Evolutionary conservation across 2,797 vertebrate species (phyloP).

Genomic region (Hemibagrus guttatus): DNA sequence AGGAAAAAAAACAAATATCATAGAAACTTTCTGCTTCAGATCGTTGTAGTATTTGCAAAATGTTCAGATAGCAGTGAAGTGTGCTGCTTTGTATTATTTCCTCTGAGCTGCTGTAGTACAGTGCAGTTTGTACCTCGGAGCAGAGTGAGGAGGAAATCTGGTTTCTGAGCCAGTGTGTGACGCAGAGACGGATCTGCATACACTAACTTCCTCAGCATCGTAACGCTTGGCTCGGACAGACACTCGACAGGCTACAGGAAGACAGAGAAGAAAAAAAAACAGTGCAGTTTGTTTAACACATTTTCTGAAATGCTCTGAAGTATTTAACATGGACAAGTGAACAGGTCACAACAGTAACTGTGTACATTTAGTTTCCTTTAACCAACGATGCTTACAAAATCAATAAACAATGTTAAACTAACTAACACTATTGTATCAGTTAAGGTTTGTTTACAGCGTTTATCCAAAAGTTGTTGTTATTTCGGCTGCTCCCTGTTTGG

Average conservation of each 20-base stretch:
- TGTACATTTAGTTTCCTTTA: too few species aligned
- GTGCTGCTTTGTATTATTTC: background rate
- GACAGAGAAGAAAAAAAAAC: background rate
- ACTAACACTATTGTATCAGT: background rate
- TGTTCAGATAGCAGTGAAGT: too few species aligned
- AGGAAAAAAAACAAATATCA: background rate
- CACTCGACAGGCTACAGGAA: constrained; percentile 77
- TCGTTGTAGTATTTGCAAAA: background rate
- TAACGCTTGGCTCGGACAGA: constrained; percentile 80
- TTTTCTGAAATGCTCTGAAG: background rate
- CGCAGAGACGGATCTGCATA: constrained; percentile 83
- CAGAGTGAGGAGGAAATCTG: constrained; percentile 79
- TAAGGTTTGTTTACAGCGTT: background rate
- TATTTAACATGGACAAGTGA: background rate
- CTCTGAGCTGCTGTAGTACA: background rate
- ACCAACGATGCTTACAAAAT: too few species aligned
- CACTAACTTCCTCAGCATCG: constrained; percentile 85
- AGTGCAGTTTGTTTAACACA: background rate
- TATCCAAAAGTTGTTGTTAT: too few species aligned
- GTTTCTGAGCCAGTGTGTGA: constrained; percentile 77
- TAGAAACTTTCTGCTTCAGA: background rate
- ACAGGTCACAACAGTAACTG: too few species aligned
- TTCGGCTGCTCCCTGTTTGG: too few species aligned
- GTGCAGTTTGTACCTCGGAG: constrained; percentile 79
- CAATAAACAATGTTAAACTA: background rate